A percentile compares a stretch with the other conserved stretches of the same genome.
Conservation (phyloP, 2,113 vertebrate species). For the Holacanthus passer region DNA sequence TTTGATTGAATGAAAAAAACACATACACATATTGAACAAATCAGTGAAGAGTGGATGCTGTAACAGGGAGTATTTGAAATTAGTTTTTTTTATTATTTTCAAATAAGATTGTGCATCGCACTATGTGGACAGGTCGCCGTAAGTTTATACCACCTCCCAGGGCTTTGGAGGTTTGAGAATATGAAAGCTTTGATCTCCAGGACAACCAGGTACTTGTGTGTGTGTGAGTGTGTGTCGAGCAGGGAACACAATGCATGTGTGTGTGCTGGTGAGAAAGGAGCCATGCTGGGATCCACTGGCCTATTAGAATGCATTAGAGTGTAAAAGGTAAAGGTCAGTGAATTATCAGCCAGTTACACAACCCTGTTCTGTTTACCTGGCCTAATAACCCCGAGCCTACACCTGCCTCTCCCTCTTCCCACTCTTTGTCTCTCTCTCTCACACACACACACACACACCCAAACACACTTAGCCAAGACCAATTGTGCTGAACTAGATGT, state of each 20-base stretch:
- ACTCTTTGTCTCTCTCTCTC: not conserved
- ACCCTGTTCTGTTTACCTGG: conserved; percentile 70
- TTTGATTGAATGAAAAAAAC: not conserved
- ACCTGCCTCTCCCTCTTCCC: conserved; percentile 42
- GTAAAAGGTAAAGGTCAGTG: conserved; percentile 79
- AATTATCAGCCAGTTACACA: conserved; percentile 79
- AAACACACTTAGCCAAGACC: not conserved
- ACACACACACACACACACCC: conserved; percentile 4
- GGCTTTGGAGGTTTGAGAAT: conserved; percentile 38
- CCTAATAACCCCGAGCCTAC: conserved; percentile 66
- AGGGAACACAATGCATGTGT: conserved; percentile 33
- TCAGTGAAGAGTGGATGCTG: not conserved
- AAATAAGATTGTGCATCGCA: not conserved
- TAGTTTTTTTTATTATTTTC: conserved; percentile 19
- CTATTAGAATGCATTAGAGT: conserved; percentile 78
- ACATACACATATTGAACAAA: not conserved
- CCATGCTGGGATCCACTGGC: conserved; percentile 48
- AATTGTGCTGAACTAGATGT: conserved; percentile 40
- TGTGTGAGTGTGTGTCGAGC: conserved; percentile 36
- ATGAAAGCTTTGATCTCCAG: conserved; percentile 60
- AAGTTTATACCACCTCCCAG: conserved; percentile 4
- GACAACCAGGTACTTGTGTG: conserved; percentile 57
- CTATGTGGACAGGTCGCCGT: conserved; percentile 4
- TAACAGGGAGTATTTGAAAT: not conserved
- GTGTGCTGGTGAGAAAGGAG: conserved; percentile 44